Base-by-base conservation (phyloP, 2,113 vertebrate genomes). In the Carollia perspicillata region DNA sequence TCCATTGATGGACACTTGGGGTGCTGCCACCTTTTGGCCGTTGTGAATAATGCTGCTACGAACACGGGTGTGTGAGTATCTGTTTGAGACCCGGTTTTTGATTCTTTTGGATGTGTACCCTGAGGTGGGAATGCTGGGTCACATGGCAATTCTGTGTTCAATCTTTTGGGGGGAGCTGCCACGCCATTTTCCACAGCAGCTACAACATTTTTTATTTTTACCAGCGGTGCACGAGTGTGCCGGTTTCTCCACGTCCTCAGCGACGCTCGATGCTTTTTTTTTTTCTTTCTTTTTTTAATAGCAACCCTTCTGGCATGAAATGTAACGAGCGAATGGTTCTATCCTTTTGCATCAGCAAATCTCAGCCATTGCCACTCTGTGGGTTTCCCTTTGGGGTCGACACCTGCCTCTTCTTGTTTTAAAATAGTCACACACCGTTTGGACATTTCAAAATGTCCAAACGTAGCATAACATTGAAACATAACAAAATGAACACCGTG, bases 401-500 rank as follows among this genome's bases (percentile, higher is more conserved):
- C 44, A 47, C 26, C 49, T 85, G 37, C 0, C n/a, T 84, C n/a
- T 63, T 90, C n/a, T 60, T 28, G n/a, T 90, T 86, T 69, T 49
- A 35, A 81, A 86, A 47, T 33, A 83, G 30, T 81, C 80, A 49
- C 17, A 55, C 23, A 14, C 51, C n/a, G 83, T 93, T 78, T n/a
- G 60, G 68, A 58, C 66, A 74, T 69, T 75, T 74, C 40, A 74
- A 80, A 86, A 60, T 17, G 12, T 69, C 35, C 66, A 37, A 37
- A 37, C 17, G n/a, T 66, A 68, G 28, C n/a, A 35, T 35, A 20
- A 68, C 9, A 51, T 77, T 68, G 69, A 85, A 89, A 53, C 11
- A 8, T 65, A 33, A 13, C 13, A 1, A 14, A 81, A 66, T 49
- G 63, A 30, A 68, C 16, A 69, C 17, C 37, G 37, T 69, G 44